Evolutionary conservation across 2,888 invertebrate species (phyloP), one percentile per base, ranked within the genome.

Genomic region (Willowsia nigromaculata): DNA sequence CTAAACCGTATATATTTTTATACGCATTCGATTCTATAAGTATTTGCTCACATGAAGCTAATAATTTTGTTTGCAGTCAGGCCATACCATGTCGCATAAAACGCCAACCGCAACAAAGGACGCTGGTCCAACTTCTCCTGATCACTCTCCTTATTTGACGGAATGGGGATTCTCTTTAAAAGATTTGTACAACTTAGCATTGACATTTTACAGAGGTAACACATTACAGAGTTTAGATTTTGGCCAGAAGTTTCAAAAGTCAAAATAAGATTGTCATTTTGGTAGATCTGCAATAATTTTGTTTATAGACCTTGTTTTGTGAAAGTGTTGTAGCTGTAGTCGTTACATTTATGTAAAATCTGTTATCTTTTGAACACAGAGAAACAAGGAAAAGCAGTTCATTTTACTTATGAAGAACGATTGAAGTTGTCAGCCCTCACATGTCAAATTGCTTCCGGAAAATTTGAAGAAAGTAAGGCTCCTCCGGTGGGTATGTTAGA

Each of bases 341-440:
- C n/a, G n/a, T n/a, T 71, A 71, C 15, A 4, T 65, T 25, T 65
- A 65, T 65, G 30, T n/a, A n/a, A n/a, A n/a, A 27, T 13, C 9
- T 65, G 15, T 56, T 25, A 62, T 62, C 22, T 13, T 25, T 62
- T n/a, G 62, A 22, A 65, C 95, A 18, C 94, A 99, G 99, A 99
- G 94, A 99, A 99, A 94, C 97, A 98, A 94, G 99, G 99, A n/a
- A 99, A 99, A 95, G 99, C 98, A 1, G 95, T 99, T 74, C 98
- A 98, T 93, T 95, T 99, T 90, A 97, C 98, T 68, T 99, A 99
- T 94, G 97, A 98, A 94, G 98, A 99, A 93, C 97, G 98, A 93
- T 94, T 99, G 84, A 97, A 97, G 93, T 94, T 99, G 91, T 97
- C 99, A 22, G 99, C 99, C 0, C 97, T 97, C 93, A 97, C 97